These are phyloP conservation scores for Opisthograptis luteolata DNA, from an alignment of 2,888 invertebrate species.

Conservation along the genomic window DNA sequence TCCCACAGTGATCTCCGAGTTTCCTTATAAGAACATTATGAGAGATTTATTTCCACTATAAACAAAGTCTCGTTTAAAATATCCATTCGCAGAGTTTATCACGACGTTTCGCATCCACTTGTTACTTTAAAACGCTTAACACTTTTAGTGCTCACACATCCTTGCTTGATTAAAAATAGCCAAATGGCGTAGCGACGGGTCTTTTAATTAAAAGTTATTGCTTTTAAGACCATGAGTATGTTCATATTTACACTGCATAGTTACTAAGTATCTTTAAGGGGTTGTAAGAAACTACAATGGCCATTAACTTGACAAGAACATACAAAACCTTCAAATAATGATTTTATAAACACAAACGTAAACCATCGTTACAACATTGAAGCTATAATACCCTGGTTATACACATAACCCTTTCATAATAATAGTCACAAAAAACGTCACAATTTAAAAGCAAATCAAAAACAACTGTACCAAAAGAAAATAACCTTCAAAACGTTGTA, in stretches of 20 bases:
- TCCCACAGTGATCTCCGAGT: constrained; percentile 52
- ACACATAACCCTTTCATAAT: constrained; percentile 29
- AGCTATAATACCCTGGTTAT: not conserved
- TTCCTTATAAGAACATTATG: constrained; percentile 46
- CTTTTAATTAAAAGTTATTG: constrained; percentile 6
- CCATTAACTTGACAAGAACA: too few relatives aligned
- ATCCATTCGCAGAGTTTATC: constrained; percentile 11
- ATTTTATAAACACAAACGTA: not conserved
- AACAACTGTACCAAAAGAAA: constrained; percentile 42
- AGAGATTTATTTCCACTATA: constrained; percentile 32
- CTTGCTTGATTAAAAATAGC: not conserved
- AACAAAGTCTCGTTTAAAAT: constrained; percentile 19
- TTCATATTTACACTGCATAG: not conserved
- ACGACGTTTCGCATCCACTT: constrained; percentile 12
- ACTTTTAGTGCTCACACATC: constrained; percentile 8
- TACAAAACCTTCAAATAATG: constrained; percentile 3
- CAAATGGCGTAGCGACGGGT: not conserved
- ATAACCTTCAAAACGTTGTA: constrained; percentile 56
- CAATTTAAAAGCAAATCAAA: constrained; percentile 34
- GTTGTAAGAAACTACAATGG: too few relatives aligned
- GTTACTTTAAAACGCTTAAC: constrained; percentile 9
- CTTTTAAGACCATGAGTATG: not conserved
- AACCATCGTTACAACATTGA: constrained; percentile 11
- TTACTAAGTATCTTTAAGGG: too few relatives aligned
- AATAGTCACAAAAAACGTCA: constrained; percentile 33